Evolutionary conservation across 2,797 vertebrate species (phyloP).

Genomic region (Paramormyrops hopkinsi): DNA sequence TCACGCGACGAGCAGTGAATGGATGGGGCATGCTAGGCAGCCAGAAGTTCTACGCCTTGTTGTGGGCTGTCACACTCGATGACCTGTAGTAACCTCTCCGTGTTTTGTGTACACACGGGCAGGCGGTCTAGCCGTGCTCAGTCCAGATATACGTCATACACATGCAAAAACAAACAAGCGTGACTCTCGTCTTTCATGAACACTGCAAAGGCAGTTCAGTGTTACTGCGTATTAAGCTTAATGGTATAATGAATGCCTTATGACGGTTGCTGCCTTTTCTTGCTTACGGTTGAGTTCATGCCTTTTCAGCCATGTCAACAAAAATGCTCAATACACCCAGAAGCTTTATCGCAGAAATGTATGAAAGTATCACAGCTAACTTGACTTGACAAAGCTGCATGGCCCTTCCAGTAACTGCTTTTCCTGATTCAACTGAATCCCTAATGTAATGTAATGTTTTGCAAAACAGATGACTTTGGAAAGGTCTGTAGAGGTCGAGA

Average conservation of each 20-base stretch:
- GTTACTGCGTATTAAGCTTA: background rate
- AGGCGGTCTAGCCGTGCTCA: background rate
- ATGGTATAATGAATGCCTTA: background rate
- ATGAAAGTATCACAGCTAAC: background rate
- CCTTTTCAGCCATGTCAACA: background rate
- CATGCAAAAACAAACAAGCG: background rate
- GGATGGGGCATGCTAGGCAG: background rate
- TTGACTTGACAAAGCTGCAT: background rate
- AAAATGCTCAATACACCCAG: background rate
- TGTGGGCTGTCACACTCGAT: background rate
- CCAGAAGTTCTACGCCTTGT: background rate
- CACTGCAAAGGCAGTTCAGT: background rate
- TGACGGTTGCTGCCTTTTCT: too few relatives aligned
- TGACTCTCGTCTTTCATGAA: background rate
- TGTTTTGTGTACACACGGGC: background rate
- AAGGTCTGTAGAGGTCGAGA: background rate
- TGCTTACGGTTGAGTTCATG: background rate
- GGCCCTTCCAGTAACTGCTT: background rate
- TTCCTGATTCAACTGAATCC: background rate
- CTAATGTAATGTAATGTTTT: background rate
- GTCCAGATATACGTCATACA: background rate
- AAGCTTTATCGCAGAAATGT: background rate
- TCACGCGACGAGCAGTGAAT: background rate
- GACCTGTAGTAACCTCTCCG: background rate
- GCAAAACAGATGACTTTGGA: background rate